These are phyloP conservation scores for zebrafish (Danio rerio) DNA, from an alignment of 2,113 vertebrate genomes.

Conservation along the genomic window GRCz12tu NC_133193.1:47347001-47347500, in stretches of 20 bases:
- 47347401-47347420: conserved; percentile 15
- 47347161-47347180: conserved; percentile 90
- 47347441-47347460: conserved; percentile 54
- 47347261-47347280: conserved; percentile 74
- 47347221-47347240: conserved; percentile 65
- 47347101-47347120: conserved; percentile 53
- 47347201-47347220: conserved; percentile 62
- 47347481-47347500: conserved; percentile 8
- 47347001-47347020: background rate
- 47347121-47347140: conserved; percentile 96
- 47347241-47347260: conserved; percentile 70
- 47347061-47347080: conserved; percentile 11
- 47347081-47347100: background rate
- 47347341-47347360: conserved; percentile 52
- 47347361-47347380: conserved; percentile 52
- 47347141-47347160: conserved; percentile 95
- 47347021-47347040: conserved; percentile 5
- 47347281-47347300: conserved; percentile 63
- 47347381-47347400: conserved; percentile 55
- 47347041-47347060: background rate
- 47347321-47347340: conserved; percentile 58
- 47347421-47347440: conserved; percentile 5
- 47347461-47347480: conserved; percentile 54
- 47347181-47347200: conserved; percentile 73
- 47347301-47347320: conserved; percentile 57